phyloP scores from a whole-genome alignment of 2,797 vertebrate species.

The Epinephelus awoara region DNA sequence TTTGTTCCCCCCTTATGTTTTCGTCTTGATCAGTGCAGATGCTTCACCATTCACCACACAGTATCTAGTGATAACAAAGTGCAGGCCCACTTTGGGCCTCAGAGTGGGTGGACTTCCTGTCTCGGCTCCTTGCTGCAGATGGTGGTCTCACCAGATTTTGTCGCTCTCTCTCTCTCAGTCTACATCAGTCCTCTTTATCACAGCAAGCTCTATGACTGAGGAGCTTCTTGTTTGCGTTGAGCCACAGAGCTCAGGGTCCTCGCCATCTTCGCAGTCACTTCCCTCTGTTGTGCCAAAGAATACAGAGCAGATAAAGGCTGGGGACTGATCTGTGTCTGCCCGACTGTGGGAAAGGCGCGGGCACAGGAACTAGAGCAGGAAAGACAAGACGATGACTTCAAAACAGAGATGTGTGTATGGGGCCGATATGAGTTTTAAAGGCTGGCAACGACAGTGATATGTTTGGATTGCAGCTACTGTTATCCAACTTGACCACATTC shows the following conservation, averaged over 20 bases:
- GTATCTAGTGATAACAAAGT: constrained; percentile 68
- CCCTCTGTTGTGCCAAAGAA: constrained; percentile 92
- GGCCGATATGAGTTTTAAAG: constrained; percentile 60
- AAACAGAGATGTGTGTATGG: constrained; percentile 69
- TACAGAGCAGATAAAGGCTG: constrained; percentile 88
- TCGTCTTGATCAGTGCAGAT: constrained; percentile 42
- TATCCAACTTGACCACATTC: constrained; percentile 28
- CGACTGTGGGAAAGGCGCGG: constrained; percentile 90
- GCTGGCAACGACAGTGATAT: constrained; percentile 60
- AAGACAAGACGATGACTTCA: constrained; percentile 77
- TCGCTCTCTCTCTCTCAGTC: constrained; percentile 32
- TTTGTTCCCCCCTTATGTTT: constrained; percentile 28
- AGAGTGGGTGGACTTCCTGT: constrained; percentile 81
- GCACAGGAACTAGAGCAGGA: constrained; percentile 80
- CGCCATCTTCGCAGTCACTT: constrained; percentile 90
- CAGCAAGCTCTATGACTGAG: constrained; percentile 49
- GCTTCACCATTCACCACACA: constrained; percentile 38
- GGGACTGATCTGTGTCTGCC: constrained; percentile 76
- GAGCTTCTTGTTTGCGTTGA: constrained; percentile 72
- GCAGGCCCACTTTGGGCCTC: constrained; percentile 58
- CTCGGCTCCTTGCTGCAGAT: constrained; percentile 75
- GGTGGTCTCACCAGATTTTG: constrained; percentile 57
- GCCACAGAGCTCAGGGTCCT: constrained; percentile 80
- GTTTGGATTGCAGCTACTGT: constrained; percentile 69
- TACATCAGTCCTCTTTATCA: constrained; percentile 72